Percentiles rank a stretch among this genome's conserved stretches.
Evolutionary conservation across 2,113 vertebrate genomes (phyloP).

Genomic region (Pitta sordida): DNA sequence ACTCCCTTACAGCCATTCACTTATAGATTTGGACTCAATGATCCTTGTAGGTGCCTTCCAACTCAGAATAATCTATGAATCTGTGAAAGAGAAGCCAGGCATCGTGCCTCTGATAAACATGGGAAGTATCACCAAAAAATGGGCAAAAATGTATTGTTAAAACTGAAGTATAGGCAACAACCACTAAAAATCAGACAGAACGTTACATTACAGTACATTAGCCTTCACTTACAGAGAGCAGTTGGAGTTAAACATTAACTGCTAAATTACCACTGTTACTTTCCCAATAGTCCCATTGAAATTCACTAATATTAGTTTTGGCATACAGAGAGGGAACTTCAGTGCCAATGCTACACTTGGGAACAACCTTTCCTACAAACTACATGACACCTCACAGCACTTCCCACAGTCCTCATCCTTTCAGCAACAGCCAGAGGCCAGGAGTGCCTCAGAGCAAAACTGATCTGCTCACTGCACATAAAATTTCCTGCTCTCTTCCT

Average conservation of each 20-base stretch:
- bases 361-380: not conserved
- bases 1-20: fast-evolving
- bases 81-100: not conserved
- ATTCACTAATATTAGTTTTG: not conserved
- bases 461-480: not conserved
- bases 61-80: not conserved
- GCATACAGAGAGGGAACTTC: not conserved
- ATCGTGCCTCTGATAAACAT: not conserved
- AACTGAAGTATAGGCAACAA: not conserved
- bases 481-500: not conserved
- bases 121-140: not conserved
- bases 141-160: not conserved
- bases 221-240: not conserved
- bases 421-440: not conserved
- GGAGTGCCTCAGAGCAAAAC: not conserved
- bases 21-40: not conserved
- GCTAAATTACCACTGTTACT: not conserved
- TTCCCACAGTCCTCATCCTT: not conserved
- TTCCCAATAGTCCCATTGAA: not conserved
- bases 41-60: not conserved
- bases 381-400: not conserved
- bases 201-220: not conserved
- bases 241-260: not conserved
- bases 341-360: not conserved
- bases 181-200: not conserved